Percentiles rank a stretch among this genome's conserved stretches.
These are phyloP conservation scores for Mormyrus proboscirostris DNA, from an alignment of 2,797 vertebrate genomes.

Conservation along the genomic window DNA sequence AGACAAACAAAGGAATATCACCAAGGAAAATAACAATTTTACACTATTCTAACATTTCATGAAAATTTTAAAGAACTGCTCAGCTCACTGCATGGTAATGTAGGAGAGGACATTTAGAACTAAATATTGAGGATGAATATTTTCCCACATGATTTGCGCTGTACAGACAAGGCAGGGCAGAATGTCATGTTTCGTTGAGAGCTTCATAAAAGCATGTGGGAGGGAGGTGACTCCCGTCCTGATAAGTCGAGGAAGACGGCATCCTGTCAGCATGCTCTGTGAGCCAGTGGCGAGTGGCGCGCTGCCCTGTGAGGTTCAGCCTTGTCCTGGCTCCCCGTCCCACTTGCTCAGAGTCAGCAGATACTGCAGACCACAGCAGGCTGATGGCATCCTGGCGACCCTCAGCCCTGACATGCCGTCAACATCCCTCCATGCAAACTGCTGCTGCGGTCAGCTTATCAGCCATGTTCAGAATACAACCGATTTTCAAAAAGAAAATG, in stretches of 20 bases:
- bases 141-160: slow-evolving; percentile 45
- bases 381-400: background rate
- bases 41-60: background rate
- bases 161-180: slow-evolving; percentile 39
- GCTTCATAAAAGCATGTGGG: slow-evolving; percentile 44
- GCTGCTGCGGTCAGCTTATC: background rate
- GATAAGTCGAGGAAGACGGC: slow-evolving; percentile 30
- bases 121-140: slow-evolving; percentile 34
- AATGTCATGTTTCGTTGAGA: slow-evolving; percentile 34
- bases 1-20: background rate
- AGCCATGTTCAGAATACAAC: background rate
- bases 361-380: background rate
- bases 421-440: background rate
- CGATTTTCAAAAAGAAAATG: background rate
- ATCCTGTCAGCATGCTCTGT: too few relatives aligned
- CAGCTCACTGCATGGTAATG: slow-evolving; percentile 19
- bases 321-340: background rate
- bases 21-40: background rate
- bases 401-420: background rate
- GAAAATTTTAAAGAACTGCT: background rate
- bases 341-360: background rate
- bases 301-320: background rate
- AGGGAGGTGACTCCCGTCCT: slow-evolving; percentile 53
- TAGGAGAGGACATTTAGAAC: slow-evolving; percentile 32
- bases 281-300: background rate